A percentile compares a stretch with the other conserved stretches of the same genome.
These are phyloP conservation scores for Peromyscus attwateri DNA, from an alignment of 2,797 vertebrate species.

Conservation along the genomic window DNA sequence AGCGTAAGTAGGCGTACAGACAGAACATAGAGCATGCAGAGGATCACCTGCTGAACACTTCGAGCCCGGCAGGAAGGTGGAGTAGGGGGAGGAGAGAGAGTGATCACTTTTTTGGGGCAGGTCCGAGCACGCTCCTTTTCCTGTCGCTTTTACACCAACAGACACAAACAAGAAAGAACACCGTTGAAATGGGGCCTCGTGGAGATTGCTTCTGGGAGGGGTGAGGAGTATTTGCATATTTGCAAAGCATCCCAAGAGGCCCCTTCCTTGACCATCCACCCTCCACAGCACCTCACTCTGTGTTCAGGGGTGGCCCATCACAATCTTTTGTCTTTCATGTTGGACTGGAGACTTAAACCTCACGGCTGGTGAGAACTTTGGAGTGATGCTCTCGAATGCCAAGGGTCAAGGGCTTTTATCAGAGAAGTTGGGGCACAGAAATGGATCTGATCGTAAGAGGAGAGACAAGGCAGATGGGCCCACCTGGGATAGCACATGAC, in stretches of 20 bases:
- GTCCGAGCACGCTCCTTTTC: constrained; percentile 91
- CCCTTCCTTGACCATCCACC: background rate
- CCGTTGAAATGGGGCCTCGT: constrained; percentile 58
- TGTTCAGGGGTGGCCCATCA: background rate
- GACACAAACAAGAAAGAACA: constrained; percentile 81
- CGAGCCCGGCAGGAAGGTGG: constrained; percentile 84
- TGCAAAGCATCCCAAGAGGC: constrained; percentile 14
- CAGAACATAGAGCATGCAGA: constrained; percentile 87
- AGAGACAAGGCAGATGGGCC: background rate
- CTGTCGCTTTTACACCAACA: constrained; percentile 87
- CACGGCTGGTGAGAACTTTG: background rate
- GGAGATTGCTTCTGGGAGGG: constrained; percentile 34
- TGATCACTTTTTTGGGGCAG: constrained; percentile 99
- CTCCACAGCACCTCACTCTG: background rate
- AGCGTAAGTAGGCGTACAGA: constrained; percentile 77
- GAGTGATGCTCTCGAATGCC: background rate
- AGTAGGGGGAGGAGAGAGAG: constrained; percentile 91
- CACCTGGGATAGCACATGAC: background rate
- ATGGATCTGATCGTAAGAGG: background rate
- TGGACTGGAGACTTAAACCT: background rate
- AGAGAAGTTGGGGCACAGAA: background rate
- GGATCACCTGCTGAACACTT: constrained; percentile 89
- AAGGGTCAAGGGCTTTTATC: constrained; percentile 18
- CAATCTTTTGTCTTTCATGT: background rate
- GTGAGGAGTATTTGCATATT: background rate